Evolutionary conservation across 2,113 vertebrate species (phyloP).

Genomic region (Psilopogon haemacephalus): DNA sequence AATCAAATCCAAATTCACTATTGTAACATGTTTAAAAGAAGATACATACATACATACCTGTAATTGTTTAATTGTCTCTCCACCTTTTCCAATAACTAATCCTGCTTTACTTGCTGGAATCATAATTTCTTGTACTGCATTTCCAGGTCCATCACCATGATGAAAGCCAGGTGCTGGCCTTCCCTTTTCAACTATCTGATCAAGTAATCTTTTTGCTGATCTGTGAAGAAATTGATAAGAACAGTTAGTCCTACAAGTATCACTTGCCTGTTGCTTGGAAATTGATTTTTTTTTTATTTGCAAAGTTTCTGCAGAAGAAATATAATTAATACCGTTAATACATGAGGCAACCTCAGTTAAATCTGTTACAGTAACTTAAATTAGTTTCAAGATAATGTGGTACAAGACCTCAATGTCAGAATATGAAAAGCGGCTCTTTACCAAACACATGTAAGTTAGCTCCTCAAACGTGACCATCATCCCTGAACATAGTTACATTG

Average conservation of each 20-base stretch:
- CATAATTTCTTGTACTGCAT: conserved; percentile 97
- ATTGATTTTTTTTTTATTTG: not conserved
- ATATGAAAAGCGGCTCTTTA: not conserved
- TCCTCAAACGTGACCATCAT: not conserved
- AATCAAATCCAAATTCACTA: not conserved
- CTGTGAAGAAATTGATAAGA: conserved; percentile 62
- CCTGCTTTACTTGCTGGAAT: conserved; percentile 97
- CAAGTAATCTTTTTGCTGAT: conserved; percentile 89
- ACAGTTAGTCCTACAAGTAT: not conserved
- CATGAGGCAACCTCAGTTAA: not conserved
- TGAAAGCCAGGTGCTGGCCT: conserved; percentile 94
- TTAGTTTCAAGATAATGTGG: not conserved
- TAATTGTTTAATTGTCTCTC: conserved; percentile 97
- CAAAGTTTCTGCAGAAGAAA: not conserved
- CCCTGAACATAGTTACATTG: rapidly evolving
- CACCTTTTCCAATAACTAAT: conserved; percentile 96
- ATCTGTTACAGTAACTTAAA: not conserved
- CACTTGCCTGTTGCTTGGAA: not conserved
- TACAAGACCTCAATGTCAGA: not conserved
- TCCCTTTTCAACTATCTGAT: conserved; percentile 97
- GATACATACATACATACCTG: conserved; percentile 76
- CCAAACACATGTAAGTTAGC: not conserved
- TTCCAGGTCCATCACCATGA: conserved; percentile 92
- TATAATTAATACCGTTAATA: not conserved
- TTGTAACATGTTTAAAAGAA: not conserved